These are phyloP conservation scores for Sebastes hubbsi DNA, from an alignment of 2,797 vertebrate species.

Conservation along the genomic window DNA sequence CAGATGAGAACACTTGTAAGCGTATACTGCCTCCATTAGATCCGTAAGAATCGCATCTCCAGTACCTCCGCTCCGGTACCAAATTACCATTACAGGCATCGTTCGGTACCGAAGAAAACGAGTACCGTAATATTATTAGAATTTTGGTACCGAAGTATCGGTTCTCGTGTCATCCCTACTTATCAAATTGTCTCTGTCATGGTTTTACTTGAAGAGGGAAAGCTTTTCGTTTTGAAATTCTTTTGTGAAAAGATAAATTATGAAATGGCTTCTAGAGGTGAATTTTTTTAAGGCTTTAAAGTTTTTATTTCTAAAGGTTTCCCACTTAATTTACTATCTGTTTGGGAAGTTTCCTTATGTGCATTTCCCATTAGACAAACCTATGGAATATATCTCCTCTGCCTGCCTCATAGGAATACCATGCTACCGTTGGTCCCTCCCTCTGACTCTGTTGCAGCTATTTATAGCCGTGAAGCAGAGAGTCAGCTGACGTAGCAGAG, in stretches of 20 bases:
- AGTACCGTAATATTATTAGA: no score
- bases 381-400: constrained; percentile 53
- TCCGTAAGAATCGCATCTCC: no score
- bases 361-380: constrained; percentile 22
- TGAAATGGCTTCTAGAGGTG: neutral
- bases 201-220: neutral
- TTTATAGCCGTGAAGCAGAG: constrained; percentile 84
- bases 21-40: no score
- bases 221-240: neutral
- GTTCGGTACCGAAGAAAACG: no score
- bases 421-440: constrained; percentile 70
- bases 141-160: no score
- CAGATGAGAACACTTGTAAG: no score
- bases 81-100: no score
- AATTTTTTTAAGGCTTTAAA: neutral
- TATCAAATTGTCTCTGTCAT: neutral
- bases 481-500: constrained; percentile 86
- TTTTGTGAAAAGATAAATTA: neutral
- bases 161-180: no score
- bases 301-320: neutral
- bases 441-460: constrained; percentile 79
- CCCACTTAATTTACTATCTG: neutral
- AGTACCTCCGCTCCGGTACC: no score
- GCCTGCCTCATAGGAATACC: constrained; percentile 62
- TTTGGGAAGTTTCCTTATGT: constrained; percentile 6